Evolutionary conservation across 2,113 vertebrate species (phyloP), one percentile per base, ranked within the genome.

Genomic region (Machaerirhynchus nigripectus): DNA sequence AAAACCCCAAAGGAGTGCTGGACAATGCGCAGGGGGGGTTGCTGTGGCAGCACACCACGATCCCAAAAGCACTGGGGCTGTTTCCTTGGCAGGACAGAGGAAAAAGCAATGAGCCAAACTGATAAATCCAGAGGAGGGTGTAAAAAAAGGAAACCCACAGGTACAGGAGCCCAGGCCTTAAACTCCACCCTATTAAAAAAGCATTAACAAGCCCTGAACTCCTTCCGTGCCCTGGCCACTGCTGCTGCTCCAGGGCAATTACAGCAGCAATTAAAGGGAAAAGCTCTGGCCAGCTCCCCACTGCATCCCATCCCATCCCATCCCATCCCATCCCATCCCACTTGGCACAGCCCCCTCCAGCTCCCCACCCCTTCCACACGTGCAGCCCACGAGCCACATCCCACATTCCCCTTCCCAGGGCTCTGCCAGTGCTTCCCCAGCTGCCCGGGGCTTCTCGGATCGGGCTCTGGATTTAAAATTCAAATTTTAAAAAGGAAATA

Each of bases 1-100:
- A 63, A 76, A 84, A 59, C 4, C 55, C 76, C 80, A 42, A 13
- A 67, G 68, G 50, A 53, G 50, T 0, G 2, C 68, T 33, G 30
- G 71, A 13, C 55, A 49, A 16, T 9, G 6, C 3, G 26, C 83
- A 92, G 68, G 28, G 21, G 23, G 22, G 11, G n/a, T n/a, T 28
- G 13, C 63, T 85, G 57, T 81, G 53, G 22, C 50, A 49, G 50
- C 77, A 56, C 46, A 77, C 11, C 28, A 7, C 8, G 6, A 4
- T 15, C 80, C 65, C 64, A 3, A 59, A 70, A 0, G 6, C 31
- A 5, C 24, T 0, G 3, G 7, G 60, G 28, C 3, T 7, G 8
- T 7, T 77, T 73, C 79, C 73, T 35, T n/a, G n/a, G n/a, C 53
- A 76, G 39, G 30, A 55, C 28, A 44, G 60, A 44, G 4, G 28